phyloP scores from a whole-genome alignment of 2,113 vertebrate species.

The Paramormyrops kingsleyae region DNA sequence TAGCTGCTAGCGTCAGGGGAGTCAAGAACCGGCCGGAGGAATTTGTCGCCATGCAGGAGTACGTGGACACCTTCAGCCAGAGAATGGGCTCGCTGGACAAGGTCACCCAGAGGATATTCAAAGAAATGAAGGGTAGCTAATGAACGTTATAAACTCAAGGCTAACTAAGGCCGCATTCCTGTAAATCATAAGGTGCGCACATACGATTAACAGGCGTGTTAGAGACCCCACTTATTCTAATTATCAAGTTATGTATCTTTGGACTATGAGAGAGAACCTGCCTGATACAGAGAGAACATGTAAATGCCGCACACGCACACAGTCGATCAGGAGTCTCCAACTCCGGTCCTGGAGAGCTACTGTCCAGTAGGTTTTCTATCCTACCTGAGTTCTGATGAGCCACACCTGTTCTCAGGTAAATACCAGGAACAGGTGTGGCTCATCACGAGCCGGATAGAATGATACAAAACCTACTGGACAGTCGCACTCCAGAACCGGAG shows the following conservation, averaged over 20 bases:
- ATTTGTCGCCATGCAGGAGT: slow-evolving; percentile 75
- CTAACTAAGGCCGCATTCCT: neutral
- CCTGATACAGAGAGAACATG: neutral
- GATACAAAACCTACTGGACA: neutral
- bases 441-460: neutral
- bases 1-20: slow-evolving; percentile 76
- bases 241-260: neutral
- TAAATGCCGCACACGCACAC: neutral
- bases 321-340: neutral
- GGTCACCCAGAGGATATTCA: slow-evolving; percentile 85
- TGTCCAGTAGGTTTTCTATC: neutral
- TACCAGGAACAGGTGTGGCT: neutral
- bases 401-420: neutral
- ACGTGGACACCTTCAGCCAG: slow-evolving; percentile 76
- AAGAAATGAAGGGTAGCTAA: slow-evolving; percentile 76
- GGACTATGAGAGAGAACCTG: neutral
- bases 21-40: slow-evolving; percentile 76
- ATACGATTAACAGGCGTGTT: neutral
- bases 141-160: neutral
- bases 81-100: slow-evolving; percentile 82
- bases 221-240: neutral
- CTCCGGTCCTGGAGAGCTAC: neutral
- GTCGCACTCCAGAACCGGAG: neutral
- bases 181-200: neutral
- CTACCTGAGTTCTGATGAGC: neutral